These are phyloP conservation scores for Rhopalosiphum maidis DNA, from an alignment of 1,140 invertebrate genomes.

Conservation along the genomic window DNA sequence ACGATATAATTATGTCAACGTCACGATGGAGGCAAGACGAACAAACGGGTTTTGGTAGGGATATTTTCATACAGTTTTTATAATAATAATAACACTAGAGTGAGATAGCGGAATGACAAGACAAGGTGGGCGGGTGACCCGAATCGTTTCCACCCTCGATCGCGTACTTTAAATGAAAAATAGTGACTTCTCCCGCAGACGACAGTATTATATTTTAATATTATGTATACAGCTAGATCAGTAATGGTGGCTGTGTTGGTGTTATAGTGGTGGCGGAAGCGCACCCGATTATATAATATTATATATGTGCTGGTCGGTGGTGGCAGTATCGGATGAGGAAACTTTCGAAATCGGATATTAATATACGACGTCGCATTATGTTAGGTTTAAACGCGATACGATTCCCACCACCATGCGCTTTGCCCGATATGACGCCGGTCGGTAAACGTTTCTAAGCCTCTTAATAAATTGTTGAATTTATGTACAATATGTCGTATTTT, in stretches of 20 bases:
- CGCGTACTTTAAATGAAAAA: conserved; percentile 35
- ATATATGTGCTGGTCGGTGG: not conserved
- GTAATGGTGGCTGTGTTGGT: not conserved
- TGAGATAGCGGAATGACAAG: not conserved
- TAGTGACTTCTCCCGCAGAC: conserved; percentile 21
- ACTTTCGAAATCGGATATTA: conserved; percentile 20
- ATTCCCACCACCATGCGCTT: not conserved
- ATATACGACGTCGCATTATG: not conserved
- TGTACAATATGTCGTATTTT: not conserved
- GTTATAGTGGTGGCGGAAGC: not conserved
- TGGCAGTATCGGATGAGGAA: not conserved
- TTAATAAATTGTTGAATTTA: conserved; percentile 30
- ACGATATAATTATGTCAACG: conserved; percentile 7
- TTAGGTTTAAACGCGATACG: conserved; percentile 2
- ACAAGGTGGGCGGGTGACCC: not conserved
- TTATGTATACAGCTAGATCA: not conserved
- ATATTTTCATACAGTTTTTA: conserved; percentile 27
- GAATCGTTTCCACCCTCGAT: conserved; percentile 6
- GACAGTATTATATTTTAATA: not conserved
- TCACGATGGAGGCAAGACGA: not conserved
- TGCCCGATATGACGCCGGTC: not conserved
- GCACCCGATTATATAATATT: not conserved
- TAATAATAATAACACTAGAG: not conserved
- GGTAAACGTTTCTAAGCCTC: conserved; percentile 17
- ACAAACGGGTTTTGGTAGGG: not conserved